These are phyloP conservation scores for Tinea pellionella DNA, from an alignment of 2,888 invertebrate genomes.

Conservation along the genomic window DNA sequence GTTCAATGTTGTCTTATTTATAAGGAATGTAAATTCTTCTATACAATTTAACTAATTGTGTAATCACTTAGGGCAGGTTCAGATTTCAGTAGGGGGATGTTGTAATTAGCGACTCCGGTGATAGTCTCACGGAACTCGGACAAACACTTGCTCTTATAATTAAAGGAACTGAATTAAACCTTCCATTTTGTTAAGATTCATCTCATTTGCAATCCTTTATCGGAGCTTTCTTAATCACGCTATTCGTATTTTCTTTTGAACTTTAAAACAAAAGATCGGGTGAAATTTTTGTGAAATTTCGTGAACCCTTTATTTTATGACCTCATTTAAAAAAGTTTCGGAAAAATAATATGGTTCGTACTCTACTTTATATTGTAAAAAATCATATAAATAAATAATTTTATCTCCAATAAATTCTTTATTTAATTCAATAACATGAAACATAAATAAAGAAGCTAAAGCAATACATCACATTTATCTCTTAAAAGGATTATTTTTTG, in stretches of 20 bases:
- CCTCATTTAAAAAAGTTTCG: too few species aligned
- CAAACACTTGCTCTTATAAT: conserved; percentile 58
- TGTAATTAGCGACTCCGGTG: conserved; percentile 15
- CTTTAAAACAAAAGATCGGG: neutral
- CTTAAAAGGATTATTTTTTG: too few species aligned
- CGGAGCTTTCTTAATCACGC: conserved; percentile 18
- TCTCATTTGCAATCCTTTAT: conserved; percentile 62
- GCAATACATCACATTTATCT: neutral
- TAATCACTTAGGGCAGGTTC: conserved; percentile 17
- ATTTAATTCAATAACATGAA: neutral
- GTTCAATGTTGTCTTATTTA: neutral
- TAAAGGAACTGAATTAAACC: conserved; percentile 34
- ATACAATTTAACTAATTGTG: conserved; percentile 17
- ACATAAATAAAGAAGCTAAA: neutral
- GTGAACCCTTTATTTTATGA: neutral
- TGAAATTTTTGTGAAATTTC: neutral
- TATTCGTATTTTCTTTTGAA: neutral
- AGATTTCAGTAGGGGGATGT: conserved; percentile 15
- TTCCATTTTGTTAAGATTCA: conserved; percentile 22
- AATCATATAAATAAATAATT: too few species aligned
- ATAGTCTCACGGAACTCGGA: conserved; percentile 34
- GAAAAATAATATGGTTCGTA: too few species aligned
- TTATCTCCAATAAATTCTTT: too few species aligned
- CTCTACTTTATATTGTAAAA: too few species aligned
- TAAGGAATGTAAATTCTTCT: neutral